These are phyloP conservation scores for Crax fasciolata DNA, from an alignment of 2,797 vertebrate genomes.

Conservation along the genomic window DNA sequence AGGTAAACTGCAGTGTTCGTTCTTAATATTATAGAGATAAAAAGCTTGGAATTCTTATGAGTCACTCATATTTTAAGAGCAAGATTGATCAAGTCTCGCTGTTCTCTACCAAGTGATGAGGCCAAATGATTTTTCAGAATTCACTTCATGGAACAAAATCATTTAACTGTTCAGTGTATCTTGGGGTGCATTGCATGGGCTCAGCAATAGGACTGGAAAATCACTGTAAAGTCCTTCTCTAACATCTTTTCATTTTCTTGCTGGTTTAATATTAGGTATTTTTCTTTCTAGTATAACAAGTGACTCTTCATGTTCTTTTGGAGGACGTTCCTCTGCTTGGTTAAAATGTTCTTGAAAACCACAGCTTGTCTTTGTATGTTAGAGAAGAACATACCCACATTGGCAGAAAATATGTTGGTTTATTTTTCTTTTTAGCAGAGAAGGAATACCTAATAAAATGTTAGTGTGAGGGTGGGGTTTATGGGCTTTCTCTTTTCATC, in stretches of 20 bases:
- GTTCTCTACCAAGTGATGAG: neutral
- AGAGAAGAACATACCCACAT: neutral
- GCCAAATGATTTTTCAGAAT: neutral
- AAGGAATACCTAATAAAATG: neutral
- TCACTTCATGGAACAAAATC: neutral
- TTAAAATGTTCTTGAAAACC: neutral
- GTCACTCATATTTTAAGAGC: neutral
- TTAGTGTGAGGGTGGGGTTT: neutral
- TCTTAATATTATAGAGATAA: slow-evolving; percentile 28
- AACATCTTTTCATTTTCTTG: neutral
- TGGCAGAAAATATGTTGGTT: neutral
- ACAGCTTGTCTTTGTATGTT: neutral
- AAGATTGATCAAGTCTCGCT: neutral
- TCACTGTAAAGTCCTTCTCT: neutral
- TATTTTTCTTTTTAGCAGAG: neutral
- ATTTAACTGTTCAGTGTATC: neutral
- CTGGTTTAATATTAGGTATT: neutral
- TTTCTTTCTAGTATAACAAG: neutral
- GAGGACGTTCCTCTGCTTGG: neutral
- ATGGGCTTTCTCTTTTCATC: neutral
- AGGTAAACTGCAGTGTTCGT: neutral
- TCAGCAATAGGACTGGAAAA: neutral
- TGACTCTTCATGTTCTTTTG: neutral
- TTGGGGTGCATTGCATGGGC: neutral
- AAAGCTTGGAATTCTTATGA: slow-evolving; percentile 7